phyloP scores from a whole-genome alignment of 2,888 invertebrate species.

The Aquatica leii region DNA sequence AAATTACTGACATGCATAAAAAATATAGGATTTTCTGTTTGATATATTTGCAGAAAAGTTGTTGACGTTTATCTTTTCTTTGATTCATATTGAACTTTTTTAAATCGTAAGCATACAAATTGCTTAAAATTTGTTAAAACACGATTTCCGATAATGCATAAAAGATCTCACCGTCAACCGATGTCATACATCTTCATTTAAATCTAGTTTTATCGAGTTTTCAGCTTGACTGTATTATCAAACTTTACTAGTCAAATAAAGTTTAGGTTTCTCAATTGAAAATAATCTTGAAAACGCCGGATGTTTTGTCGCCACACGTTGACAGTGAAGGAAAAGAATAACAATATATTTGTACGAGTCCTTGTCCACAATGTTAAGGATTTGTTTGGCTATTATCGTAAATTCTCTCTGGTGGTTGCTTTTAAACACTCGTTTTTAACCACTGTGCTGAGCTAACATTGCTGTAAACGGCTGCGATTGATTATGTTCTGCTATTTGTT shows the following conservation, averaged over 20 bases:
- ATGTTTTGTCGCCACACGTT: conserved; percentile 19
- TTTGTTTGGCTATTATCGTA: conserved; percentile 37
- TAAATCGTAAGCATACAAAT: no score
- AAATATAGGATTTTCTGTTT: no score
- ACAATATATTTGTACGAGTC: conserved; percentile 29
- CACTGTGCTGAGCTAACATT: conserved; percentile 25
- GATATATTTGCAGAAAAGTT: no score
- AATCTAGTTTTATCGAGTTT: background rate
- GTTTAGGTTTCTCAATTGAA: conserved; percentile 17
- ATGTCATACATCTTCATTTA: conserved; percentile 5
- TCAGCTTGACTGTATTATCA: no score
- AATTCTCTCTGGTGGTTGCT: conserved; percentile 31
- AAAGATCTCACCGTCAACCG: background rate
- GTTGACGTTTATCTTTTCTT: no score
- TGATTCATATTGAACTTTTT: no score
- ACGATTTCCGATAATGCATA: no score
- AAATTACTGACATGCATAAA: no score
- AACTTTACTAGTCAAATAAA: background rate
- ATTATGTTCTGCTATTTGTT: conserved; percentile 29
- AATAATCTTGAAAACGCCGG: conserved; percentile 23
- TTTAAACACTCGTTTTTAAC: conserved; percentile 34
- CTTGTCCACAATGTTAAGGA: conserved; percentile 30
- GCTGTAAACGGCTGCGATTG: conserved; percentile 30
- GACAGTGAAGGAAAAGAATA: conserved; percentile 26
- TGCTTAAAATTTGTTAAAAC: no score